A percentile compares a stretch with the other conserved stretches of the same genome.
These are phyloP conservation scores for Ceratina calcarata DNA, from an alignment of 1,140 invertebrate genomes.

Conservation along the genomic window DNA sequence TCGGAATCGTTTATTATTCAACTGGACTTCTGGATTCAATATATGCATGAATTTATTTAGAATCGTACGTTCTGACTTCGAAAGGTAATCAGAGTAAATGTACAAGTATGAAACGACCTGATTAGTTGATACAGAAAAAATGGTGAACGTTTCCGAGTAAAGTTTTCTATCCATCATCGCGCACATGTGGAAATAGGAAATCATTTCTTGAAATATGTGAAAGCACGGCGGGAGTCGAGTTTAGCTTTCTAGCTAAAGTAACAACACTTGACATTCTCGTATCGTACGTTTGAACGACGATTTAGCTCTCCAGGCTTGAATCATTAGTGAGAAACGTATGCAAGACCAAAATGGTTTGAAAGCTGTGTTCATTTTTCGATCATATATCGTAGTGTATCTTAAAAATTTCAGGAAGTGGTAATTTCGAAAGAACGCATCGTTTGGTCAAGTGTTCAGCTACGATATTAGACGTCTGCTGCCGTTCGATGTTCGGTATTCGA, in stretches of 20 bases:
- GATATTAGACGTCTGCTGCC: neutral
- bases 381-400: no score
- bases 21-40: no score
- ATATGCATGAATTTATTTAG: no score
- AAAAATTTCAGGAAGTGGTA: neutral
- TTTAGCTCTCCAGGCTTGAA: neutral
- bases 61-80: no score
- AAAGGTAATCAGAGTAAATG: neutral
- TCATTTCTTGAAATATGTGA: neutral
- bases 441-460: no score
- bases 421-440: neutral
- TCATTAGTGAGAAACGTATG: neutral
- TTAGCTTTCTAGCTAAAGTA: no score
- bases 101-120: neutral
- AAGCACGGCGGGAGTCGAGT: neutral
- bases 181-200: neutral
- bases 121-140: neutral
- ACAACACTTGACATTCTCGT: neutral
- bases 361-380: neutral
- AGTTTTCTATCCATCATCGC: neutral
- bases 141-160: neutral
- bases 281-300: neutral
- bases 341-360: no score
- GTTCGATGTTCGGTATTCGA: neutral
- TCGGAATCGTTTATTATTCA: no score